These are phyloP conservation scores for Megamerina dolium DNA, from an alignment of 2,888 invertebrate genomes.

Conservation along the genomic window DNA sequence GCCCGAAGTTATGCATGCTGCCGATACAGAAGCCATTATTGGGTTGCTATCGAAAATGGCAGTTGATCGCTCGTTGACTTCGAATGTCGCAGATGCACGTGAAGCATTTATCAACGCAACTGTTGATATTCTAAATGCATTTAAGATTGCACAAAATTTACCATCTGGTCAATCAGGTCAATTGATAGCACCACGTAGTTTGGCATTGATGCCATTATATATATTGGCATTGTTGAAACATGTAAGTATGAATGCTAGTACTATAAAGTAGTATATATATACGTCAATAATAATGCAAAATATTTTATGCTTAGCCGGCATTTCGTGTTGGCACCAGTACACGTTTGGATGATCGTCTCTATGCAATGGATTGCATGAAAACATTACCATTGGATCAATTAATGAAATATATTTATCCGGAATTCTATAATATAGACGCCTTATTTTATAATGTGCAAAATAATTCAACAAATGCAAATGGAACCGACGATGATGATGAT, in stretches of 20 bases:
- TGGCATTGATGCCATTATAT: constrained; percentile 80
- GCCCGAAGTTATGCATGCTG: constrained; percentile 78
- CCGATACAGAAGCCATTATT: constrained; percentile 90
- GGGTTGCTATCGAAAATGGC: constrained; percentile 96
- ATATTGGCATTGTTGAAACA: constrained; percentile 84
- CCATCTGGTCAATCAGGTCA: constrained; percentile 55
- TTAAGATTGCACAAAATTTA: constrained; percentile 61
- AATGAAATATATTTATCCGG: constrained; percentile 83
- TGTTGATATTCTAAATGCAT: constrained; percentile 79
- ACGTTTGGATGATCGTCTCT: constrained; percentile 86
- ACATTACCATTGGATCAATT: constrained; percentile 73
- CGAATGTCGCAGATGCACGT: constrained; percentile 85
- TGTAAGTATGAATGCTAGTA: constrained; percentile 52
- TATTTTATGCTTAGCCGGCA: constrained; percentile 57
- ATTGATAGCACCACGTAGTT: constrained; percentile 69
- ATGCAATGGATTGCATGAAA: constrained; percentile 91
- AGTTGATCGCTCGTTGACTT: constrained; percentile 81
- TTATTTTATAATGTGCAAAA: constrained; percentile 54
- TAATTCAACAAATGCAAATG: constrained; percentile 17
- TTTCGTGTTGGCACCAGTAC: constrained; percentile 86
- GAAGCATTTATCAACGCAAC: constrained; percentile 96
- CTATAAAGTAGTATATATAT: not conserved
- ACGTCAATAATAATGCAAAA: not conserved
- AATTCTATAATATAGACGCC: constrained; percentile 80
- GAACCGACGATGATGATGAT: constrained; percentile 44